phyloP scores from a whole-genome alignment of 1,140 invertebrate genomes.

The Drosophila neocordata region DNA sequence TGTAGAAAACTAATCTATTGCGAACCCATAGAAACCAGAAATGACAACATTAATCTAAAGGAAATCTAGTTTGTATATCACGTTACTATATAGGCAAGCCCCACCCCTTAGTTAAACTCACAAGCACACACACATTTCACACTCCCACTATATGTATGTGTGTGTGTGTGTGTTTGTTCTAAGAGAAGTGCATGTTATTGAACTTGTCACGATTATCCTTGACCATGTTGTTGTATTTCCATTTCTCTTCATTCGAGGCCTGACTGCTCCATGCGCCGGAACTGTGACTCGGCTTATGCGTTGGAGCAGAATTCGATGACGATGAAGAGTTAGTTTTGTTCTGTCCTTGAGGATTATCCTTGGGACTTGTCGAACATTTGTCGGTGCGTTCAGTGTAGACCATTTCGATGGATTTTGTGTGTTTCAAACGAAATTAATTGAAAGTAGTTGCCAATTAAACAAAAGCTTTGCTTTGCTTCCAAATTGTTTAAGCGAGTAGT shows the following conservation, averaged over 20 bases:
- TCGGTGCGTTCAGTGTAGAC: conserved; percentile 77
- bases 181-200: conserved; percentile 77
- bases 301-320: neutral
- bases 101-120: conserved; percentile 9
- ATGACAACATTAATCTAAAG: conserved; percentile 34
- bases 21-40: conserved; percentile 38
- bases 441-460: conserved; percentile 36
- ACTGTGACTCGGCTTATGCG: conserved; percentile 33
- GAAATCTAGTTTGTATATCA: conserved; percentile 7
- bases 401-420: conserved; percentile 52
- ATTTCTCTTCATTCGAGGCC: conserved; percentile 67
- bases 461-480: conserved; percentile 34
- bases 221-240: conserved; percentile 81
- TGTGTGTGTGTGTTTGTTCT: neutral
- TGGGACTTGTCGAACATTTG: conserved; percentile 52
- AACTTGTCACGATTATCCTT: conserved; percentile 74
- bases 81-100: neutral
- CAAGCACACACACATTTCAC: neutral
- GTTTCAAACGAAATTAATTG: conserved; percentile 19
- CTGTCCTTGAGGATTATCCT: conserved; percentile 40
- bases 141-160: too few relatives aligned
- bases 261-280: conserved; percentile 60
- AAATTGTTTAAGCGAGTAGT: conserved; percentile 22
- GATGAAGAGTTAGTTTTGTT: conserved; percentile 19
- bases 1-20: conserved; percentile 35